A percentile compares a stretch with the other conserved stretches of the same genome.
Conservation (phyloP, 2,888 invertebrate genomes). For the Lymantria monacha region DNA sequence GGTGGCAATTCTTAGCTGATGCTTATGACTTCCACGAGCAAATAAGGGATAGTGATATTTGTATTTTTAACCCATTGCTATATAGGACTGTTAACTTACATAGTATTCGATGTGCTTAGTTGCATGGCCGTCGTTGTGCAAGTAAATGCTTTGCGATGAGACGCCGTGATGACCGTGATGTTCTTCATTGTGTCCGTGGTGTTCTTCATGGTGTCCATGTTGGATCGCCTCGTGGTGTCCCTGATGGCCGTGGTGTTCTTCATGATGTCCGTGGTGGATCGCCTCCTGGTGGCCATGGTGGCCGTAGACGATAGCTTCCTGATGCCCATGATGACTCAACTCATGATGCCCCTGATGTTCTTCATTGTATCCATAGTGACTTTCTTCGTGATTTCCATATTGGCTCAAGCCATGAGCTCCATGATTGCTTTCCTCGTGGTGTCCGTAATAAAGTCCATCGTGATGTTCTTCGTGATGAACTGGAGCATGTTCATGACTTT, state of each 20-base stretch:
- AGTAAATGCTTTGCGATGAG: conserved; percentile 47
- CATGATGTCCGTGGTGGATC: background rate
- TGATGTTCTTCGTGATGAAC: conserved; percentile 1
- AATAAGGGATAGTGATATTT: too few relatives aligned
- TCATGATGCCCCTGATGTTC: background rate
- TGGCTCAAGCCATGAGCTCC: background rate
- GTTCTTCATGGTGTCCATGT: background rate
- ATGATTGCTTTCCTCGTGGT: background rate
- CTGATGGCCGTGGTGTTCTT: background rate
- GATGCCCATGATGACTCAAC: background rate
- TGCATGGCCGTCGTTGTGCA: conserved; percentile 30
- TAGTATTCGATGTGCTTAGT: conserved; percentile 33
- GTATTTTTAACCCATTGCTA: too few relatives aligned
- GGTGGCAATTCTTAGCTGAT: too few relatives aligned
- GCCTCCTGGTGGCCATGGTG: background rate
- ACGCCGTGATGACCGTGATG: conserved; percentile 40
- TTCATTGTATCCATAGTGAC: background rate
- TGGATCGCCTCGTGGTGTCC: background rate
- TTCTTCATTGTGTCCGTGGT: background rate
- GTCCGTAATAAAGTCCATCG: background rate
- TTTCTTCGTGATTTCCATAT: background rate
- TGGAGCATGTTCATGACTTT: conserved; percentile 15
- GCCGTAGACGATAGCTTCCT: background rate
- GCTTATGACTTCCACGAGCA: too few relatives aligned
- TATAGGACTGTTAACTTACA: conserved; percentile 18